These are phyloP conservation scores for Aphrophora alni DNA, from an alignment of 2,888 invertebrate genomes.

Conservation along the genomic window DNA sequence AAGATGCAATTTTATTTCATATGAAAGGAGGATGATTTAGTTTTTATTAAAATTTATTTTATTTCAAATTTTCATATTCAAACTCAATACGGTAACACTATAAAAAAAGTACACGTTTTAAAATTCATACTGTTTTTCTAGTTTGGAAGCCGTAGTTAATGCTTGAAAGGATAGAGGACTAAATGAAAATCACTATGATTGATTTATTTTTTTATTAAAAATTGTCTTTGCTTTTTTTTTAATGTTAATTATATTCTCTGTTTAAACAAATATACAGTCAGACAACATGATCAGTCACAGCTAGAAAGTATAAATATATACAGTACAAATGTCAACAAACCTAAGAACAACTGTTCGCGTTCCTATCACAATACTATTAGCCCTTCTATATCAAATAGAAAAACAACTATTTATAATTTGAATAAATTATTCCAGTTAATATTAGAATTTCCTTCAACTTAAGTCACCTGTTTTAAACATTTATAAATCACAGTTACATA, in stretches of 20 bases:
- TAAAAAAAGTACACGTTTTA: too few species aligned
- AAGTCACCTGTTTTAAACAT: neutral
- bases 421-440: neutral
- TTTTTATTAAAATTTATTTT: too few species aligned
- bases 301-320: slow-evolving; percentile 43
- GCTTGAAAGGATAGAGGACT: too few species aligned
- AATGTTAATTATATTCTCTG: slow-evolving; percentile 37
- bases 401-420: neutral
- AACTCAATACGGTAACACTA: too few species aligned
- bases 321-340: slow-evolving; percentile 27
- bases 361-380: neutral
- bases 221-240: slow-evolving; percentile 42
- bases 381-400: neutral
- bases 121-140: too few species aligned
- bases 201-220: slow-evolving; percentile 41
- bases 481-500: neutral
- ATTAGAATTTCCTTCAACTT: neutral
- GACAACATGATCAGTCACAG: slow-evolving; percentile 47
- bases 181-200: slow-evolving; percentile 7
- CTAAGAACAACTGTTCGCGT: neutral
- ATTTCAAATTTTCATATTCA: too few species aligned
- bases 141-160: too few species aligned
- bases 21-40: too few species aligned
- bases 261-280: slow-evolving; percentile 45
- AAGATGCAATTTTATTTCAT: too few species aligned